A percentile compares a stretch with the other conserved stretches of the same genome.
phyloP scores from a whole-genome alignment of 2,888 invertebrate species.

The Limnephilus rhombicus region DNA sequence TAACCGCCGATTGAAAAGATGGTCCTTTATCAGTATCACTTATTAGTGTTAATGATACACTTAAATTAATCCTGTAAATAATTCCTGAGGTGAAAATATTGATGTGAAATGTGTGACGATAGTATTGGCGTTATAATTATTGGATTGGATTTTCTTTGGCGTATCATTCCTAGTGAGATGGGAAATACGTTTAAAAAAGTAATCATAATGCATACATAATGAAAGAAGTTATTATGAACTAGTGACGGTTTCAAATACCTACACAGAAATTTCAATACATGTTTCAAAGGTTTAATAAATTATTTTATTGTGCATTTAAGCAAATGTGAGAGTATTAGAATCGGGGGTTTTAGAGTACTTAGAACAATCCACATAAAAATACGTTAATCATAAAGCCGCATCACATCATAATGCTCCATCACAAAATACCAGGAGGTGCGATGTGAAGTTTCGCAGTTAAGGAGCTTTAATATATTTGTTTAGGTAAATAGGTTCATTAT shows the following conservation, averaged over 20 bases:
- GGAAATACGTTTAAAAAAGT: too few species aligned
- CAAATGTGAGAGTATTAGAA: neutral
- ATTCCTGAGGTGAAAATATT: too few species aligned
- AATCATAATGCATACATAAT: too few species aligned
- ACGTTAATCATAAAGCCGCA: neutral
- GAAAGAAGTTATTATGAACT: too few species aligned
- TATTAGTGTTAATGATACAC: too few species aligned
- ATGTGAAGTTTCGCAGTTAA: slow-evolving; percentile 21
- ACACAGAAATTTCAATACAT: neutral
- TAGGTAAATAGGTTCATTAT: slow-evolving; percentile 42
- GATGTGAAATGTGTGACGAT: too few species aligned
- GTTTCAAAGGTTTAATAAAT: neutral
- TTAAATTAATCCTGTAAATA: too few species aligned
- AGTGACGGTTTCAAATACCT: neutral
- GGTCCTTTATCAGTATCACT: too few species aligned
- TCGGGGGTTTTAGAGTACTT: neutral
- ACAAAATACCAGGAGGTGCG: neutral
- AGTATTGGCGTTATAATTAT: too few species aligned
- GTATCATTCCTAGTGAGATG: too few species aligned
- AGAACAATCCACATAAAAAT: neutral
- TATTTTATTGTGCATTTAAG: neutral
- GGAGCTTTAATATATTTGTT: slow-evolving; percentile 40
- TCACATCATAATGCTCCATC: neutral
- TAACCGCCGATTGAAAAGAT: too few species aligned
- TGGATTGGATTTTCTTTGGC: too few species aligned